phyloP scores from a whole-genome alignment of 2,797 vertebrate genomes.

The Syncerus caffer region DNA sequence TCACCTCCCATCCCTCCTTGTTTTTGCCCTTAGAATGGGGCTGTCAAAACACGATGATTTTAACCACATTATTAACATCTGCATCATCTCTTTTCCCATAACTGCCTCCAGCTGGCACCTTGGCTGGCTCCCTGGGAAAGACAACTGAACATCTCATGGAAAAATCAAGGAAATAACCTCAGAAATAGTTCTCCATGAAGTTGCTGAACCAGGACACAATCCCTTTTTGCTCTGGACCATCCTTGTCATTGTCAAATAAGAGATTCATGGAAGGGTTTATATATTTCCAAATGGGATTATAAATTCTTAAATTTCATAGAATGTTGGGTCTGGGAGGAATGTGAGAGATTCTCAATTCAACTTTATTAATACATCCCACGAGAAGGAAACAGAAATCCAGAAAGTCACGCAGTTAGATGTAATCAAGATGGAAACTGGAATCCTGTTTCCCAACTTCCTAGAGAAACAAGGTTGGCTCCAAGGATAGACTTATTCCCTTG shows the following conservation, averaged over 20 bases:
- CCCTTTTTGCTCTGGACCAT: not conserved
- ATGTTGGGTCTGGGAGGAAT: not conserved
- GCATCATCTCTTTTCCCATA: conserved; percentile 47
- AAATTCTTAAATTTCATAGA: not conserved
- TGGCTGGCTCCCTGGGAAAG: conserved; percentile 41
- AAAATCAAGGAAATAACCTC: conserved; percentile 44
- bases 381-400: conserved; percentile 30
- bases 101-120: conserved; percentile 50
- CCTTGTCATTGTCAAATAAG: not conserved
- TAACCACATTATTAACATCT: conserved; percentile 66
- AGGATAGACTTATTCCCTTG: not conserved
- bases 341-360: not conserved
- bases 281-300: not conserved
- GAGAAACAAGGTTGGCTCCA: not conserved
- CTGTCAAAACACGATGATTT: conserved; percentile 56
- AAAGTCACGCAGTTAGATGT: not conserved
- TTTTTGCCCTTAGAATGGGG: not conserved
- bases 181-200: conserved; percentile 42
- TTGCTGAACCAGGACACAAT: not conserved
- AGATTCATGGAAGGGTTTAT: not conserved
- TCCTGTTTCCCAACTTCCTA: not conserved
- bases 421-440: not conserved
- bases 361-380: not conserved
- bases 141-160: conserved; percentile 37
- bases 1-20: not conserved